Percentiles rank a stretch among this genome's conserved stretches.
Conservation (phyloP, 1,140 invertebrate genomes). For the Watersipora subatra region DNA sequence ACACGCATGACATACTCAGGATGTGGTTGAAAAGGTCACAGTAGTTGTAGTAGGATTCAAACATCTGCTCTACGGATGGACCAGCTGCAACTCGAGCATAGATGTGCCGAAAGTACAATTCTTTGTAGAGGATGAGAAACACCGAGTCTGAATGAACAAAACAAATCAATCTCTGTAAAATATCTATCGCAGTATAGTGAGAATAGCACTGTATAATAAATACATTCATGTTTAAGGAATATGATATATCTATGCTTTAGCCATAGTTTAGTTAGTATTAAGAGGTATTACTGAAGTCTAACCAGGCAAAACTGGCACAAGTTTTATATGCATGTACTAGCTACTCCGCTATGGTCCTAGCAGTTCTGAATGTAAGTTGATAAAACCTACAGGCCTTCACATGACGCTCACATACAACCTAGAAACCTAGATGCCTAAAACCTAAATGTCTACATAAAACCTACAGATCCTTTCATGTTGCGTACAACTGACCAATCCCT, state of each 20-base stretch:
- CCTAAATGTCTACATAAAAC: no score
- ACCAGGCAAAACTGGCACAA: neutral
- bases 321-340: neutral
- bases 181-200: neutral
- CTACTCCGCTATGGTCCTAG: no score
- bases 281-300: neutral
- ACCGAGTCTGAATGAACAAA: slow-evolving; percentile 40
- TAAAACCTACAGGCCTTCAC: no score
- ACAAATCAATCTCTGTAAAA: neutral
- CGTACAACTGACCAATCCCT: no score
- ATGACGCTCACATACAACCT: no score
- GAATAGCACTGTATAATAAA: neutral
- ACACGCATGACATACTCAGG: slow-evolving; percentile 46
- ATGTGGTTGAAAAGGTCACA: slow-evolving; percentile 96
- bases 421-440: no score
- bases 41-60: slow-evolving; percentile 94
- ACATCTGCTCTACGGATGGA: slow-evolving; percentile 75
- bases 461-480: no score
- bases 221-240: neutral
- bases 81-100: slow-evolving; percentile 69
- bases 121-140: slow-evolving; percentile 91
- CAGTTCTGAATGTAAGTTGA: no score
- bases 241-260: neutral
- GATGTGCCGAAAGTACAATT: slow-evolving; percentile 92
- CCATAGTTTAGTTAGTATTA: neutral